Conservation (phyloP, 2,113 vertebrate genomes). For the Brachyhypopomus gauderio region DNA sequence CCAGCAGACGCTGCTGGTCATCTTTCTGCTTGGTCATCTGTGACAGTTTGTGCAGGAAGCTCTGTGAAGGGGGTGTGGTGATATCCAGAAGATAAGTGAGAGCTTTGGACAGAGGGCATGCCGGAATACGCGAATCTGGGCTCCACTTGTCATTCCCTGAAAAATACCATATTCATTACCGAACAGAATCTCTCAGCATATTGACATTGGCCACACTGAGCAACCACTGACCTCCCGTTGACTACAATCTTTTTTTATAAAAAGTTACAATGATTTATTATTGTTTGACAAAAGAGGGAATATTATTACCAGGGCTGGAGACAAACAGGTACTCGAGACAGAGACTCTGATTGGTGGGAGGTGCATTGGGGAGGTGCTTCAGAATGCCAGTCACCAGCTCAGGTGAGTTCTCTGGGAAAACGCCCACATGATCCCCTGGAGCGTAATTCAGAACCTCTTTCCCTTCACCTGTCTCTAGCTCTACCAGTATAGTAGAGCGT, state of each 20-base stretch:
- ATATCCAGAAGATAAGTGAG: conserved; percentile 82
- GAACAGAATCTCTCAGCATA: neutral
- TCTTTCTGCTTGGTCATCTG: conserved; percentile 66
- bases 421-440: conserved; percentile 80
- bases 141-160: conserved; percentile 72
- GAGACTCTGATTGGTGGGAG: conserved; percentile 70
- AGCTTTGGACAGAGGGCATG: conserved; percentile 77
- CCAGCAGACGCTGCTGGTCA: conserved; percentile 71
- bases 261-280: too few species aligned
- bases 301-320: conserved; percentile 65
- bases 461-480: conserved; percentile 71
- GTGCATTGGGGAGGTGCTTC: conserved; percentile 69
- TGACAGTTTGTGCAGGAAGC: conserved; percentile 76
- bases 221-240: neutral
- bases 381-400: conserved; percentile 77
- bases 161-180: neutral
- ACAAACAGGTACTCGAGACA: conserved; percentile 69
- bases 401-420: conserved; percentile 78
- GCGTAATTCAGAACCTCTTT: conserved; percentile 67
- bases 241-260: too few species aligned
- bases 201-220: neutral
- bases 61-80: conserved; percentile 81
- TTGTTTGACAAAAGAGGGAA: too few species aligned
- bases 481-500: conserved; percentile 76
- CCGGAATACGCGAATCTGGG: conserved; percentile 72